Evolutionary conservation across 2,113 vertebrate genomes (phyloP).

Genomic region (Caranx melampygus): DNA sequence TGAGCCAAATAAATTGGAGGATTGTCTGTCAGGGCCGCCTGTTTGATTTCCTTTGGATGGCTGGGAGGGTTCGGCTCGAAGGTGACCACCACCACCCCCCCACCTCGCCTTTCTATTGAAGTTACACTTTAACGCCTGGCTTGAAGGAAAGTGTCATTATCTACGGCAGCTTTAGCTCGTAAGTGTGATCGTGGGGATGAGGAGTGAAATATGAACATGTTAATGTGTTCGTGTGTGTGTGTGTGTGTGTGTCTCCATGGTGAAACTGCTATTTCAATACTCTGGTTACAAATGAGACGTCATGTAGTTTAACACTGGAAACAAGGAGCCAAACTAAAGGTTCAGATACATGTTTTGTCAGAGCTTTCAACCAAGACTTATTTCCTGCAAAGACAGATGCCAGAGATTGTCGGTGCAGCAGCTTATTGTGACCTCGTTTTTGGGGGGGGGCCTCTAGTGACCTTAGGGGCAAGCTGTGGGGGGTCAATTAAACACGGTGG

Average conservation of each 20-base stretch:
- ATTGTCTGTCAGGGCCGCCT: constrained; percentile 64
- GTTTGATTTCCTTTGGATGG: constrained; percentile 65
- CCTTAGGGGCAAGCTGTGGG: too few relatives aligned
- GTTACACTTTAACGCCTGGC: constrained; percentile 25
- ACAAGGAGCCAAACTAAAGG: not conserved
- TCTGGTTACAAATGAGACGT: not conserved
- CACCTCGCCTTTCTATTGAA: not conserved
- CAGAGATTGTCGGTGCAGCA: too few relatives aligned
- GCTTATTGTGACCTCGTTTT: too few relatives aligned
- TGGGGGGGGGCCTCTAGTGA: too few relatives aligned
- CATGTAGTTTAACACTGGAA: not conserved
- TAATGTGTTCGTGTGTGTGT: not conserved
- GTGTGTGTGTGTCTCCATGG: not conserved
- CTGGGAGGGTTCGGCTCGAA: constrained; percentile 43
- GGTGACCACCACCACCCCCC: constrained; percentile 10
- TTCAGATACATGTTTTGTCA: too few relatives aligned
- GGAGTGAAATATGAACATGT: constrained; percentile 3
- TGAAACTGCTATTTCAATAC: not conserved
- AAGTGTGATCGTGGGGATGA: constrained; percentile 26
- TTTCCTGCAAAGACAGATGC: too few relatives aligned
- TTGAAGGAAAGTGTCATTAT: constrained; percentile 25
- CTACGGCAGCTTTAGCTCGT: constrained; percentile 22
- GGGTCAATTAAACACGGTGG: too few relatives aligned
- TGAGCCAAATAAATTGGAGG: constrained; percentile 65
- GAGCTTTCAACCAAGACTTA: too few relatives aligned